Evolutionary conservation across 2,113 vertebrate genomes (phyloP).

Genomic region (human (Homo sapiens)): DNA sequence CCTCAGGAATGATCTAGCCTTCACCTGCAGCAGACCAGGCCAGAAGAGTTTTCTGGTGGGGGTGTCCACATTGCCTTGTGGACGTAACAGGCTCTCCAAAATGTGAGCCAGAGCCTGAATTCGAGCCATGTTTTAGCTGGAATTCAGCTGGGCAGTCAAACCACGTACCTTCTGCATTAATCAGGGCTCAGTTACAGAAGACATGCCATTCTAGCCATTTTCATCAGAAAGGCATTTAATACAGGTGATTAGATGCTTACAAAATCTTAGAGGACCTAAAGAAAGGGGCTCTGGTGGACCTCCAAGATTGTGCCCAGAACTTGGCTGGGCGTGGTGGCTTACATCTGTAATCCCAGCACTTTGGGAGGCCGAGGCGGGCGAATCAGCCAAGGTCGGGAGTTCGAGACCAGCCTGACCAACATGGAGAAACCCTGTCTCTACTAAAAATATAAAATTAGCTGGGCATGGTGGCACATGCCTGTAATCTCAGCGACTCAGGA

Average conservation of each 20-base stretch:
- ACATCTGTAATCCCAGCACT: too few species aligned
- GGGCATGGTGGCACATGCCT: too few species aligned
- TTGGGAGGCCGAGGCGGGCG: too few species aligned
- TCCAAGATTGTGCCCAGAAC: background rate
- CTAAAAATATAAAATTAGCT: too few species aligned
- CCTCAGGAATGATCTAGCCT: background rate
- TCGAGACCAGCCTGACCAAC: too few species aligned
- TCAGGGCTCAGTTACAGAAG: background rate
- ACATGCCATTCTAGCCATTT: background rate
- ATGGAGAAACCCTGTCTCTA: too few species aligned
- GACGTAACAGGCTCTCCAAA: background rate
- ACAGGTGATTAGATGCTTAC: background rate
- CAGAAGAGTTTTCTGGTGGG: background rate
- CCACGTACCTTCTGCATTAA: background rate
- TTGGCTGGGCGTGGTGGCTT: too few species aligned
- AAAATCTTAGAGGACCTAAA: background rate
- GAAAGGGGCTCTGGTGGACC: background rate
- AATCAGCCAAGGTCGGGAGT: too few species aligned
- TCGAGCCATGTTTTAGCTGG: background rate
- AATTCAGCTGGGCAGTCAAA: background rate
- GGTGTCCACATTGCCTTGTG: background rate
- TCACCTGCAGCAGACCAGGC: background rate
- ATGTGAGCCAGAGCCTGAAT: background rate
- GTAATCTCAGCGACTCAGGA: too few species aligned
- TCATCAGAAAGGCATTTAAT: background rate